These are phyloP conservation scores for Oxyteleia sp. DNA, from an alignment of 2,888 invertebrate species.

Conservation along the genomic window DNA sequence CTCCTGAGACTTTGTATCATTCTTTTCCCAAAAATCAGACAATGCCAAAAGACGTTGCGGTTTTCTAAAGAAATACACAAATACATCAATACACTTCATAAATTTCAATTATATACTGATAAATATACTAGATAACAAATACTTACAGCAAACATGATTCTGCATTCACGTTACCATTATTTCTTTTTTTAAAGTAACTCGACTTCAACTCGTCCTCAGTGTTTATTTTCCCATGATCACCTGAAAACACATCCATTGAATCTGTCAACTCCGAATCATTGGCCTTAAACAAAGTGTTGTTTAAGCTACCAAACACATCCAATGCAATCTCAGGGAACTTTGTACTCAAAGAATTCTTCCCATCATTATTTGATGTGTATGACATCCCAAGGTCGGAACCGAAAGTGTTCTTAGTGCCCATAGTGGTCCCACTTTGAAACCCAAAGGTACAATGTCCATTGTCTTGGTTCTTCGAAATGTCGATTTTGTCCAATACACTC, in stretches of 20 bases:
- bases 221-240: not conserved
- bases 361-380: slow-evolving; percentile 16
- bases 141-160: slow-evolving; percentile 72
- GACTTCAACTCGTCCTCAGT: slow-evolving; percentile 36
- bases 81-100: too few species aligned
- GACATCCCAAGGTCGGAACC: slow-evolving; percentile 33
- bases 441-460: slow-evolving; percentile 15
- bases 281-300: slow-evolving; percentile 30
- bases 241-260: slow-evolving; percentile 30
- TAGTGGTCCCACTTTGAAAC: not conserved
- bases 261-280: slow-evolving; percentile 29
- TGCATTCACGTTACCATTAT: slow-evolving; percentile 73
- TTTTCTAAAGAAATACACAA: slow-evolving; percentile 48
- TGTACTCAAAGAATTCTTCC: slow-evolving; percentile 4
- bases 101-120: slow-evolving; percentile 6
- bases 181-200: slow-evolving; percentile 29
- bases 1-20: slow-evolving; percentile 84
- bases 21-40: slow-evolving; percentile 90
- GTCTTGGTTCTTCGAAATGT: not conserved
- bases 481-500: slow-evolving; percentile 10
- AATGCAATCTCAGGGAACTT: slow-evolving; percentile 44
- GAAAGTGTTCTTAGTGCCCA: not conserved
- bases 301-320: slow-evolving; percentile 43
- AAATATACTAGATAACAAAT: too few species aligned
- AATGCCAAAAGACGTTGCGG: slow-evolving; percentile 88